Evolutionary conservation across 2,113 vertebrate genomes (phyloP).

Genomic region (Lathamus discolor): DNA sequence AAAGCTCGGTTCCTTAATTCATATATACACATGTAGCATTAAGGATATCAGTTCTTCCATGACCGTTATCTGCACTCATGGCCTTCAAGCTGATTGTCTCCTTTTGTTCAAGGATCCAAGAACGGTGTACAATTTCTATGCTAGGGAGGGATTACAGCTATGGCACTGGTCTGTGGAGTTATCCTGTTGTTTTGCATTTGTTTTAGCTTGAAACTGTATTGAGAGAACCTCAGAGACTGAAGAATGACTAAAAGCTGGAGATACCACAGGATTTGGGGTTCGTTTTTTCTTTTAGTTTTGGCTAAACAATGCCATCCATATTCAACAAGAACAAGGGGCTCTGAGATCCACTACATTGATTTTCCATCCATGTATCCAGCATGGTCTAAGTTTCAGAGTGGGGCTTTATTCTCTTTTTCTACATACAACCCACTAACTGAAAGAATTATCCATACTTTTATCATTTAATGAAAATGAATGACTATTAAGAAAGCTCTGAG

Average conservation of each 20-base stretch:
- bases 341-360: not conserved
- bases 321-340: not conserved
- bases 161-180: not conserved
- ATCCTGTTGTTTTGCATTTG: not conserved
- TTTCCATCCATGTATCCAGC: not conserved
- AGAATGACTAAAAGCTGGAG: not conserved
- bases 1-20: not conserved
- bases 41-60: rapidly evolving
- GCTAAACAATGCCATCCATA: not conserved
- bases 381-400: not conserved
- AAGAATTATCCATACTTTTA: not conserved
- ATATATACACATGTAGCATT: rapidly evolving
- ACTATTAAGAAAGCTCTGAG: not conserved
- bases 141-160: not conserved
- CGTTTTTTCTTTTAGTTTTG: not conserved
- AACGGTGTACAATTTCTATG: rapidly evolving
- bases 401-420: not conserved
- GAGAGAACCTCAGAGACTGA: not conserved
- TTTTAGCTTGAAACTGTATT: not conserved
- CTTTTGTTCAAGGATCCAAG: not conserved
- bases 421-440: not conserved
- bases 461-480: not conserved
- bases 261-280: not conserved
- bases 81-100: not conserved
- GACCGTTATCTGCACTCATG: rapidly evolving